Evolutionary conservation across 2,113 vertebrate genomes (phyloP), one percentile per base, ranked within the genome.

Genomic region (Thymallus thymallus): DNA sequence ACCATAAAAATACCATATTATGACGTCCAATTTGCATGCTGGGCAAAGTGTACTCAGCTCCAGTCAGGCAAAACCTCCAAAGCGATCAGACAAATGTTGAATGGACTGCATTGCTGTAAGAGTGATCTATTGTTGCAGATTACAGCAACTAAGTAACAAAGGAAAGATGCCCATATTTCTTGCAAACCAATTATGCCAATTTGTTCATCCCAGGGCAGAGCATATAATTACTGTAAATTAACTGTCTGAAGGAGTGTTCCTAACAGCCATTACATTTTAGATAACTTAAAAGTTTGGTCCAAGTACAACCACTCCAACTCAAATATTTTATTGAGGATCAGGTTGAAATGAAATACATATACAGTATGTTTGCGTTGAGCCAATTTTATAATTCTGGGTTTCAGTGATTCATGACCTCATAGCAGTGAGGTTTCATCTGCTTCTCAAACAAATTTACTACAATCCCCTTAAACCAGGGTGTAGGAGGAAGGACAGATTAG

Each of bases 371-470:
- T 67, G 35, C 68, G 68, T 18, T 62, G 69, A 79, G 71, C 65
- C 71, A 81, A 74, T 7, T 76, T 70, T 35, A 75, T 64, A 66
- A 76, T 76, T 72, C 70, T 77, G 67, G 55, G 46, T 48, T 14
- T 72, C 23, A 2, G 7, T 35, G 66, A 75, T 79, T 82, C 63
- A n/a, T n/a, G 72, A 56, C 78, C 73, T 86, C 76, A 78, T 70
- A 79, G 71, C 46, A 48, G 12, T 48, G 9, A 48, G 29, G 74
- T 77, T 78, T 86, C 80, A 81, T 89, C 61, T 76, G 66, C 78
- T 80, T 74, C 78, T 85, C 74, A 85, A 87, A 84, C 72, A 86
- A 87, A 82, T 69, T 67, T 62, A 70, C 77, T 77, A 76, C 78
- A 83, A 80, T 72, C 74, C 80, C 74, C 80, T 83, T 75, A 76